phyloP scores from a whole-genome alignment of 2,888 invertebrate genomes.

The Amblyjoppa proteus region DNA sequence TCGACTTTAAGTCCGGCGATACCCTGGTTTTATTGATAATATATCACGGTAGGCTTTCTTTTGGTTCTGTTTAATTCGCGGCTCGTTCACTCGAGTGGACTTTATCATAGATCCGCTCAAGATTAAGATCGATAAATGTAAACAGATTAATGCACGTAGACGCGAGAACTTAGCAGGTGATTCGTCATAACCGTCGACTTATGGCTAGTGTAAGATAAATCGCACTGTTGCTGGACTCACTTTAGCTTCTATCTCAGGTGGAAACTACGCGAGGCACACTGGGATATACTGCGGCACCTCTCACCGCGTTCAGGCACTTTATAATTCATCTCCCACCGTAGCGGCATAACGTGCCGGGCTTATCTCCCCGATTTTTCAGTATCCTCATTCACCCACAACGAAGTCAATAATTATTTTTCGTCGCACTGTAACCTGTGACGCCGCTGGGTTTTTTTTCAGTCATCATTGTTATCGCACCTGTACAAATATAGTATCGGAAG shows the following conservation, averaged over 20 bases:
- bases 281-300: constrained; percentile 80
- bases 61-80: not conserved
- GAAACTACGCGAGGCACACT: constrained; percentile 45
- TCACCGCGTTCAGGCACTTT: constrained; percentile 81
- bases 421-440: not conserved
- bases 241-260: constrained; percentile 42
- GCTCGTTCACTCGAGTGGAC: not conserved
- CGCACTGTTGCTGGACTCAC: constrained; percentile 51
- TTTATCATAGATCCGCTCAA: constrained; percentile 11
- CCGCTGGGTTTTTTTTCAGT: constrained; percentile 36
- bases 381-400: constrained; percentile 27
- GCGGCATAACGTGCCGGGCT: constrained; percentile 48
- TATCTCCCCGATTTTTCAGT: constrained; percentile 43
- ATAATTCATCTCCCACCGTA: constrained; percentile 83
- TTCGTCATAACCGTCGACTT: constrained; percentile 15
- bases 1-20: not conserved
- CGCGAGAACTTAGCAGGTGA: constrained; percentile 18
- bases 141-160: constrained; percentile 1
- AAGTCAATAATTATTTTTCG: constrained; percentile 5
- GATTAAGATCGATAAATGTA: constrained; percentile 33
- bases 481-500: not conserved
- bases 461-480: not conserved
- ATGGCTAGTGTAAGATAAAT: constrained; percentile 3
- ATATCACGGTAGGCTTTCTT: not conserved
- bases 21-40: not conserved